Percentiles rank a stretch among this genome's conserved stretches.
Conservation (phyloP, 2,797 vertebrate genomes). For the Margarornis squamiger region DNA sequence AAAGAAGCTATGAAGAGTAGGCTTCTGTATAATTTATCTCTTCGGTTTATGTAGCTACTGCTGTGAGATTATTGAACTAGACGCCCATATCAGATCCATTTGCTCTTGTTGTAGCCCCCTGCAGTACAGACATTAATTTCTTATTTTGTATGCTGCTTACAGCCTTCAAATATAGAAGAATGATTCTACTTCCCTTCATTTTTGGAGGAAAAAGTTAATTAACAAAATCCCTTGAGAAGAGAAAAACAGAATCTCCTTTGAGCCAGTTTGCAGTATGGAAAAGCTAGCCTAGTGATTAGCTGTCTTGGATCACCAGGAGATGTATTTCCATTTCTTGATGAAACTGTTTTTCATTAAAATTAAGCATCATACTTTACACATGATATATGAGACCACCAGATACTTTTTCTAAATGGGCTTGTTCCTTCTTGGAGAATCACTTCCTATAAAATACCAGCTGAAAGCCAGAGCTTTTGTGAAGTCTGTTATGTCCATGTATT, state of each 20-base stretch:
- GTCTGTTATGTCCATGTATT: background rate
- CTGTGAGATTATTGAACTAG: background rate
- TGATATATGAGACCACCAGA: background rate
- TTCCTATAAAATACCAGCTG: background rate
- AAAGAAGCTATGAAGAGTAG: background rate
- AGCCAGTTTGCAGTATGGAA: background rate
- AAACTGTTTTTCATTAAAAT: background rate
- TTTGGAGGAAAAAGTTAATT: slow-evolving; percentile 12
- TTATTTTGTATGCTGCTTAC: background rate
- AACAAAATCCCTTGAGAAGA: background rate
- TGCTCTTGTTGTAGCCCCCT: background rate
- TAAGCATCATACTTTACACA: background rate
- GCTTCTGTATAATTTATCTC: background rate
- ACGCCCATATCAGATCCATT: fast-evolving
- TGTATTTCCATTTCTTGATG: background rate
- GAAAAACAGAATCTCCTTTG: background rate
- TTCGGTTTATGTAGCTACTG: background rate
- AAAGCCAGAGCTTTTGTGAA: background rate
- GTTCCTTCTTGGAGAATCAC: background rate
- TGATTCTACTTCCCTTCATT: background rate
- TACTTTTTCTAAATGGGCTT: background rate
- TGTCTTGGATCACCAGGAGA: background rate
- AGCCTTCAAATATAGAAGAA: background rate
- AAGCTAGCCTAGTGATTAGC: background rate
- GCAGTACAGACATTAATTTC: background rate